Conservation (phyloP, 2,797 vertebrate species). For the Vultur gryphus region DNA sequence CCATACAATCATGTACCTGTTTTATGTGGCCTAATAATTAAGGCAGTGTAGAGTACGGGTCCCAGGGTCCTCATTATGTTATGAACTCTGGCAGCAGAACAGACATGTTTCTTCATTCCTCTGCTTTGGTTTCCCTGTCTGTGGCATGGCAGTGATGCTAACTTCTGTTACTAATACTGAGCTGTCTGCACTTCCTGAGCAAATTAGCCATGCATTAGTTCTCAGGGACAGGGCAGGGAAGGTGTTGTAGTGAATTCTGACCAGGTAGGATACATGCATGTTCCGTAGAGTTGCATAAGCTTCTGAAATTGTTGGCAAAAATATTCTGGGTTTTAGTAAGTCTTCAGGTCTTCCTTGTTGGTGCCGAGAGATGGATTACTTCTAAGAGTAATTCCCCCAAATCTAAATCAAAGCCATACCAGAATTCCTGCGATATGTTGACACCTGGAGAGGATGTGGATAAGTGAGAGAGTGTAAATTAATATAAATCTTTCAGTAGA, state of each 20-base stretch:
- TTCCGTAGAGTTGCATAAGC: background rate
- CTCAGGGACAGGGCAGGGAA: background rate
- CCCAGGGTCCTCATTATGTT: background rate
- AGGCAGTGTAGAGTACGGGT: background rate
- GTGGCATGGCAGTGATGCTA: background rate
- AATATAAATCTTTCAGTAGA: background rate
- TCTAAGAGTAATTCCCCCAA: background rate
- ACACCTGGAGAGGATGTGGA: background rate
- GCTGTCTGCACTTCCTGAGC: background rate
- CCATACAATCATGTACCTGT: background rate
- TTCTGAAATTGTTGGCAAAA: background rate
- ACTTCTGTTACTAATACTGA: background rate
- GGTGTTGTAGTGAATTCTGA: background rate
- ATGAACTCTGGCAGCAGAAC: background rate
- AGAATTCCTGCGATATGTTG: background rate
- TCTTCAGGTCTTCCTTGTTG: background rate
- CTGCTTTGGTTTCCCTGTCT: background rate
- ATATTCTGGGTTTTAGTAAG: background rate
- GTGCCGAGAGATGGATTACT: background rate
- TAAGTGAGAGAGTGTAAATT: background rate
- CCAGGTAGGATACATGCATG: rapidly evolving
- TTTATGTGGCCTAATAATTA: background rate
- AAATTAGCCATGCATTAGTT: background rate
- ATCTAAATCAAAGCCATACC: background rate
- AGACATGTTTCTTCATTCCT: background rate